These are phyloP conservation scores for Siphamia tubifer DNA, from an alignment of 2,113 vertebrate species.

Conservation along the genomic window DNA sequence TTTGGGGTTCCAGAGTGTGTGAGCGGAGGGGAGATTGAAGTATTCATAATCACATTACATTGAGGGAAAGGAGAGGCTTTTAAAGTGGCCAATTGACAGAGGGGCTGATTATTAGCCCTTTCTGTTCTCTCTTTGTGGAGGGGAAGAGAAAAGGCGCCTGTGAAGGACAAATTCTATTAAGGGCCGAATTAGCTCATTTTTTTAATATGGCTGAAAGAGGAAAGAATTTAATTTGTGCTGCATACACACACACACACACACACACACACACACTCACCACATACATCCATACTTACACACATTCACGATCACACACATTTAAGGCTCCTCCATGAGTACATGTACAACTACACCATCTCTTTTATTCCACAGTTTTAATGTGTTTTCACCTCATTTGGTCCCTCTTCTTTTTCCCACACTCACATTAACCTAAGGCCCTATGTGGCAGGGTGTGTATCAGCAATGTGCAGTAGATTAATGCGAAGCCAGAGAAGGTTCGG, in stretches of 20 bases:
- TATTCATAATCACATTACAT: constrained; percentile 84
- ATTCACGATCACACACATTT: background rate
- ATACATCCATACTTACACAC: background rate
- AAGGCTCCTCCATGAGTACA: background rate
- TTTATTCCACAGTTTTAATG: background rate
- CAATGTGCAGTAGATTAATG: constrained; percentile 98
- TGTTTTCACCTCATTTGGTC: background rate
- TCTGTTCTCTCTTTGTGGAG: constrained; percentile 69
- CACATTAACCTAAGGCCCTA: constrained; percentile 34
- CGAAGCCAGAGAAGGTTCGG: constrained; percentile 85
- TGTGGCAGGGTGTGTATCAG: constrained; percentile 87
- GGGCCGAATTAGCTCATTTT: constrained; percentile 77
- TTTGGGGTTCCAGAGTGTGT: constrained; percentile 68
- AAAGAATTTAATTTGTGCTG: constrained; percentile 78
- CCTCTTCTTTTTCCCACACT: background rate
- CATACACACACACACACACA: constrained; percentile 21
- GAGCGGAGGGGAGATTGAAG: constrained; percentile 75
- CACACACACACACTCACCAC: background rate
- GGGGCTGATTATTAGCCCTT: constrained; percentile 77
- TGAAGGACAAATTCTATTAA: constrained; percentile 85
- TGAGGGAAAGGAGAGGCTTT: constrained; percentile 71
- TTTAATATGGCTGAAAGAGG: constrained; percentile 80
- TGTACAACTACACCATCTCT: background rate
- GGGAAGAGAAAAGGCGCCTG: constrained; percentile 61
- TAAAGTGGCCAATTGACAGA: constrained; percentile 82